Conservation (phyloP, 2,797 vertebrate genomes). For the Petrocephalus sullivani region DNA sequence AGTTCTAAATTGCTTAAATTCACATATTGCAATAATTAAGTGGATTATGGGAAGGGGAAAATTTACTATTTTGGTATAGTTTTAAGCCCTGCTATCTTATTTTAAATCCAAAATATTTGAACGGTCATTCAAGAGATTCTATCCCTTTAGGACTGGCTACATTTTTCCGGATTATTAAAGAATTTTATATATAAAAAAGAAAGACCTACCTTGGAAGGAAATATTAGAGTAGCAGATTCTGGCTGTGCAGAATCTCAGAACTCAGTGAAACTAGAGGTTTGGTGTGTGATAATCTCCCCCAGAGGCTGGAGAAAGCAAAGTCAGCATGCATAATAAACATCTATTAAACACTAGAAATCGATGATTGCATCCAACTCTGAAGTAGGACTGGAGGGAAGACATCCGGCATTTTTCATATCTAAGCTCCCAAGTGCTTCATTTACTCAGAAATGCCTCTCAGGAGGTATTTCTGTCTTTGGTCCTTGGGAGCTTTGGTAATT, state of each 20-base stretch:
- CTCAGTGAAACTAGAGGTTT: not conserved
- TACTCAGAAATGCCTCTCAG: not conserved
- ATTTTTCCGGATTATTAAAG: not conserved
- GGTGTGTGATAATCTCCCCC: not conserved
- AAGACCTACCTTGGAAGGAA: not conserved
- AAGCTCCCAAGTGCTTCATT: not conserved
- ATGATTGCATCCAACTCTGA: slow-evolving; percentile 10
- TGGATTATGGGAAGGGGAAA: not conserved
- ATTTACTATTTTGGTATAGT: not conserved
- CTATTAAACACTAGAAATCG: slow-evolving; percentile 2
- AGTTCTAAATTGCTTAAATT: not conserved
- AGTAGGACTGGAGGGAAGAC: slow-evolving; percentile 6
- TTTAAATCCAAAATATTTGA: not conserved
- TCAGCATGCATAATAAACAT: slow-evolving; percentile 16
- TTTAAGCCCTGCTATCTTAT: not conserved
- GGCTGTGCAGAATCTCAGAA: slow-evolving; percentile 1
- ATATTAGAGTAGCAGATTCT: not conserved
- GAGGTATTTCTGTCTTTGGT: not conserved
- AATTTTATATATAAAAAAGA: not conserved
- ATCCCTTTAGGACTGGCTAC: not conserved
- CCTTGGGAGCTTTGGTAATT: not conserved
- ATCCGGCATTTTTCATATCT: not conserved
- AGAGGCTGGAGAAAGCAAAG: not conserved
- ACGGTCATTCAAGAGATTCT: not conserved
- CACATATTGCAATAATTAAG: not conserved